These are phyloP conservation scores for Mechanitis mazaeus DNA, from an alignment of 2,888 invertebrate genomes.

Conservation along the genomic window DNA sequence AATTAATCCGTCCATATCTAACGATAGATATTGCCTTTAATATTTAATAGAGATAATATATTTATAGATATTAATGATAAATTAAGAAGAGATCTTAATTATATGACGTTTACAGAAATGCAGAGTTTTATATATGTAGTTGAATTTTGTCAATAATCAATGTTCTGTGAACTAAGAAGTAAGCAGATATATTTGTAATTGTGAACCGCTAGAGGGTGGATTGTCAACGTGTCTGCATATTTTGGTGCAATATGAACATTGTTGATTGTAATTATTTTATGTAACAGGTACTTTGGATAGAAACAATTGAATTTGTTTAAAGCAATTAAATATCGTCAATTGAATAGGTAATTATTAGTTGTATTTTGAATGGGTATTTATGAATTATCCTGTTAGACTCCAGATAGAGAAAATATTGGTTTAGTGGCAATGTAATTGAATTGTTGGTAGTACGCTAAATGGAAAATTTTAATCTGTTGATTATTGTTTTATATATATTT, in stretches of 20 bases:
- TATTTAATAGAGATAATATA: conserved; percentile 77
- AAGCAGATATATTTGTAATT: conserved; percentile 19
- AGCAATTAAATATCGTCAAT: conserved; percentile 40
- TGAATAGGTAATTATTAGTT: conserved; percentile 36
- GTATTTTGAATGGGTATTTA: conserved; percentile 34
- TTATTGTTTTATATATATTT: conserved; percentile 2
- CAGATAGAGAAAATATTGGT: background rate
- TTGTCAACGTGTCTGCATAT: conserved; percentile 10
- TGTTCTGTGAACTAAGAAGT: conserved; percentile 38
- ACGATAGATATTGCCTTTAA: conserved; percentile 76
- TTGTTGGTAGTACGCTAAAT: conserved; percentile 1
- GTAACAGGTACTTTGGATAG: conserved; percentile 8
- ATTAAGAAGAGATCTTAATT: conserved; percentile 64
- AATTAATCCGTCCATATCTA: conserved; percentile 76
- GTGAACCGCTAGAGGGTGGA: no score
- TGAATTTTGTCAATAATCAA: conserved; percentile 31
- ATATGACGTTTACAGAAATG: conserved; percentile 61
- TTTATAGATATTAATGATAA: conserved; percentile 69
- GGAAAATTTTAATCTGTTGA: conserved; percentile 4
- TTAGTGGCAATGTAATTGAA: conserved; percentile 9
- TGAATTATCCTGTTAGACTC: background rate
- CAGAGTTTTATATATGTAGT: conserved; percentile 63
- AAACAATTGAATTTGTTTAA: conserved; percentile 35
- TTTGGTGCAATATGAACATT: conserved; percentile 39
- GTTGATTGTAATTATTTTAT: conserved; percentile 7